phyloP scores from a whole-genome alignment of 2,797 vertebrate genomes.

The Platyrinchus mystaceus region DNA sequence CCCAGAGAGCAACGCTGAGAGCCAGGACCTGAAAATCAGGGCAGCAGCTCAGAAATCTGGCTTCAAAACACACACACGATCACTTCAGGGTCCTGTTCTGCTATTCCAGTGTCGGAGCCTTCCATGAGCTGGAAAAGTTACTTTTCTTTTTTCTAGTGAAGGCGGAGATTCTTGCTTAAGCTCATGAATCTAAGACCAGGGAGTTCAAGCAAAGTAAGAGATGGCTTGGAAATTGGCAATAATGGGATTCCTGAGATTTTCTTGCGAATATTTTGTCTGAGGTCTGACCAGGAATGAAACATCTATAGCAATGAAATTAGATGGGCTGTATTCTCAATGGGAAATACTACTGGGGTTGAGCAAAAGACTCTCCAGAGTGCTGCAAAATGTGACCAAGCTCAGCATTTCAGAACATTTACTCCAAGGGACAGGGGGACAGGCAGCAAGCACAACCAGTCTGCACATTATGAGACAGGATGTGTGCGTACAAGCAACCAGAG shows the following conservation, averaged over 20 bases:
- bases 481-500: not conserved
- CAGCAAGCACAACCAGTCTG: not conserved
- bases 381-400: not conserved
- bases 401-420: not conserved
- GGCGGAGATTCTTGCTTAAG: not conserved
- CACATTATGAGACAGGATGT: not conserved
- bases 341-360: not conserved
- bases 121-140: not conserved
- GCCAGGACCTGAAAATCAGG: not conserved
- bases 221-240: conserved; percentile 19
- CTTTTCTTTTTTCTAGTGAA: not conserved
- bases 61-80: not conserved
- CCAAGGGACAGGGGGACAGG: not conserved
- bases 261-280: not conserved
- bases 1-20: not conserved
- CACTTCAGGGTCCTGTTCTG: not conserved
- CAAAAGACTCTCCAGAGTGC: not conserved
- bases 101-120: not conserved
- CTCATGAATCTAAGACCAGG: not conserved
- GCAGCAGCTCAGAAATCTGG: not conserved
- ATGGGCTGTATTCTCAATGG: not conserved
- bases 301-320: not conserved
- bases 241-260: conserved; percentile 27
- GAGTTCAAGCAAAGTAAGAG: conserved; percentile 17
- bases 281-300: not conserved